Conservation (phyloP, 2,113 vertebrate genomes). For the Serilophus lunatus region DNA sequence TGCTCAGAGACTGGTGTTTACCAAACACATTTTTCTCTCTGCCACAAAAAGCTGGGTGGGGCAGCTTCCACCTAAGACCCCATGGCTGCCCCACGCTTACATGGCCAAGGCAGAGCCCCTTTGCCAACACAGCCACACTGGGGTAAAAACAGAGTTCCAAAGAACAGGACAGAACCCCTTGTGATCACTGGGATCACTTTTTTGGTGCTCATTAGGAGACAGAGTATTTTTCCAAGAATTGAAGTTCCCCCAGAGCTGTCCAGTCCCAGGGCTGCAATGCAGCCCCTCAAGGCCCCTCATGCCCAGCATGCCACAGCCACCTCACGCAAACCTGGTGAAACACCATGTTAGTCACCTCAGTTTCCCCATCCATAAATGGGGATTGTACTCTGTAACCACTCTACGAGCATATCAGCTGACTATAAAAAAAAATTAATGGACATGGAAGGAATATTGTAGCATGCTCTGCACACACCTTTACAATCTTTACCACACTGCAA, state of each 20-base stretch:
- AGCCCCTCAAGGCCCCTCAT: background rate
- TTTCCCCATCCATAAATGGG: background rate
- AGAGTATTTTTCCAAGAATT: background rate
- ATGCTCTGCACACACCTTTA: background rate
- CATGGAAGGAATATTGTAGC: background rate
- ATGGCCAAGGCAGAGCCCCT: background rate
- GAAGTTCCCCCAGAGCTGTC: background rate
- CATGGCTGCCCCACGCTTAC: accelerated
- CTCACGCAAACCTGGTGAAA: background rate
- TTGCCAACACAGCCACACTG: background rate
- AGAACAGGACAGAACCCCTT: background rate
- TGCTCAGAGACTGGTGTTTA: background rate
- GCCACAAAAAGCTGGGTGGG: background rate
- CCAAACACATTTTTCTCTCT: background rate
- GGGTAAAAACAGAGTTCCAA: background rate
- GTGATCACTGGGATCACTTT: background rate
- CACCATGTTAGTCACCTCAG: background rate
- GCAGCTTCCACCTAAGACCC: background rate
- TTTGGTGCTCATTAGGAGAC: background rate
- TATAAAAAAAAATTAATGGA: background rate
- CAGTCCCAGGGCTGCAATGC: background rate
- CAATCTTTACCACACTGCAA: background rate
- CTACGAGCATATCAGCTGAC: accelerated
- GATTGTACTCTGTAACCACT: background rate
- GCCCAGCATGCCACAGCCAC: background rate